A percentile compares a stretch with the other conserved stretches of the same genome.
Conservation (phyloP, 2,113 vertebrate genomes). For the Nothocercus julius region DNA sequence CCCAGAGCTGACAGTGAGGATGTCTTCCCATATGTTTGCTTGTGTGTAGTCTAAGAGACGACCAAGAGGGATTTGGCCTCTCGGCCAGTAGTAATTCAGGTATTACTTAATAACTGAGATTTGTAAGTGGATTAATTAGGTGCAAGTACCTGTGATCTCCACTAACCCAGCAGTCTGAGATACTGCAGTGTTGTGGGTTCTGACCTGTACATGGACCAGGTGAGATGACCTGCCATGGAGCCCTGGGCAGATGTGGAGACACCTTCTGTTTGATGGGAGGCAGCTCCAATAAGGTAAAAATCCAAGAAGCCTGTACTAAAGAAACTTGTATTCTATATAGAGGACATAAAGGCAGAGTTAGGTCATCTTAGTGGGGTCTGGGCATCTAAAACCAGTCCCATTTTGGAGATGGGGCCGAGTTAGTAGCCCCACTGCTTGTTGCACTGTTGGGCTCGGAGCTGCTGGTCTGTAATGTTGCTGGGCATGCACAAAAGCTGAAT, state of each 20-base stretch:
- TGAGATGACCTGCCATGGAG: rapidly evolving
- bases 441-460: background rate
- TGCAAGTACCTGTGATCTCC: background rate
- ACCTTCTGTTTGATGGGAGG: background rate
- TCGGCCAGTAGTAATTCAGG: background rate
- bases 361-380: background rate
- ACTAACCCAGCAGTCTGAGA: background rate
- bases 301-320: background rate
- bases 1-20: background rate
- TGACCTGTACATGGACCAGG: rapidly evolving
- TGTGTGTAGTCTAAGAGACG: background rate
- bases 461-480: background rate
- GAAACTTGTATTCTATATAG: background rate
- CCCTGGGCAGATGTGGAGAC: background rate
- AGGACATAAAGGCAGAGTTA: background rate
- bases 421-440: slow-evolving; percentile 20
- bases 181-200: background rate
- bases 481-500: background rate
- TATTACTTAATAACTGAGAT: background rate
- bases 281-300: background rate
- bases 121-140: background rate
- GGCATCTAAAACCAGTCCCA: slow-evolving; percentile 52
- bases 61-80: background rate
- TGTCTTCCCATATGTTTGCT: background rate
- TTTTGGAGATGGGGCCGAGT: slow-evolving; percentile 19